These are phyloP conservation scores for Pao palembangensis DNA, from an alignment of 2,113 vertebrate genomes.

Conservation along the genomic window DNA sequence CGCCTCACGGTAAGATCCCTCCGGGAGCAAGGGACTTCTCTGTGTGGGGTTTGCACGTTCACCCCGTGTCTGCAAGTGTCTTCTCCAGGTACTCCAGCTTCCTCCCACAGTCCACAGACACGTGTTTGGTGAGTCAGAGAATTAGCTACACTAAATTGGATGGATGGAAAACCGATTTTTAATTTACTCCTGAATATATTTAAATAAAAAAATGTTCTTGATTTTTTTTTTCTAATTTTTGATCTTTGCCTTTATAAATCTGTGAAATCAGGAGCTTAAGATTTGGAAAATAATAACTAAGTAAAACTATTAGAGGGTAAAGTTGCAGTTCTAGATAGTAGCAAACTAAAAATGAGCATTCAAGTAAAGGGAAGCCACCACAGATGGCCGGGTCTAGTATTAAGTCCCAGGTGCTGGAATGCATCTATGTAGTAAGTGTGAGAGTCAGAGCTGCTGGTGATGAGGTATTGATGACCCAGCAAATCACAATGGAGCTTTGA, in stretches of 20 bases:
- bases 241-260: background rate
- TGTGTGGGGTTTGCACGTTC: no score
- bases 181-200: no score
- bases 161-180: no score
- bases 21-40: no score
- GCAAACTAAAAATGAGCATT: slow-evolving; percentile 5
- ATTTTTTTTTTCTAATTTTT: background rate
- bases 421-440: slow-evolving; percentile 1
- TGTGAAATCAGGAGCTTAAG: slow-evolving; percentile 5
- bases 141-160: no score
- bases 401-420: slow-evolving; percentile 5
- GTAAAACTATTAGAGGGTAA: no score
- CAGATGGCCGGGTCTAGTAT: background rate
- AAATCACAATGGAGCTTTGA: slow-evolving; percentile 15
- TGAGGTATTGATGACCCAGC: slow-evolving; percentile 8
- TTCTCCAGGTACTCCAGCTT: no score
- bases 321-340: background rate
- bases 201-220: no score
- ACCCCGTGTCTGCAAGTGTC: no score
- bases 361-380: slow-evolving; percentile 10
- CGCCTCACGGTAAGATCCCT: no score
- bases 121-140: no score
- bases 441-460: background rate
- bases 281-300: background rate
- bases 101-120: no score